Base-by-base conservation (phyloP, 2,888 invertebrate species). In the Diabrotica balteata region DNA sequence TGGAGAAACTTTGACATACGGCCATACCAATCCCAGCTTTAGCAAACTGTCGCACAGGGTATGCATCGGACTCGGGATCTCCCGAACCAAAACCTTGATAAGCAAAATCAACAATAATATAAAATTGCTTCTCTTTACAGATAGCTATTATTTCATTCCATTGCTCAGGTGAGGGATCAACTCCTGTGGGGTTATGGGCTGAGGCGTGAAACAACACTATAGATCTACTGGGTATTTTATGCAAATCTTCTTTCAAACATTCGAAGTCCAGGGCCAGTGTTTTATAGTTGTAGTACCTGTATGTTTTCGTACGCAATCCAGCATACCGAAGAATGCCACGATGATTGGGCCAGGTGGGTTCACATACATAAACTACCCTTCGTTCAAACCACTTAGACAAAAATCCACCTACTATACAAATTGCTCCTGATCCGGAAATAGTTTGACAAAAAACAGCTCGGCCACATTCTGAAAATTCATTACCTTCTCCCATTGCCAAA, bases 341-440 rank as follows among this genome's bases (percentile, higher is more conserved):
- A 79, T 91, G 91, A 78, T 91, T 91, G 55, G 90, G 90, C 91
- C 91, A 92, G 0, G 90, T 87, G 1, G 91, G 91, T 42, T 86
- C 84, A 49, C 91, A 90, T 70, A 90, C 78, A 80, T 89, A 90
- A 54, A 86, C 78, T 53, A 85, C 86, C 80, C 90, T 90, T 17
- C 86, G 86, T 0, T 84, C 83, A 77, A 85, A 84, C 78, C 86
- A 88, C 60, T 83, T 85, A 68, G 86, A 84, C 71, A 90, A 79
- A 80, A 90, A 91, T 51, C 86, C 86, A 11, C 87, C 88, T 49
- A 90, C 90, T 72, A 91, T 83, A 63, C 89, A 82, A 49, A 91
- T 81, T 17, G 90, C 87, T 7, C 91, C 91, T 7, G 91, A 91
- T n/a, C 91, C 90, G 57, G 90, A 89, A 63, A 91, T 85, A 11